Evolutionary conservation across 2,113 vertebrate genomes (phyloP), one percentile per base, ranked within the genome.

Genomic region (Trematomus loennbergii): DNA sequence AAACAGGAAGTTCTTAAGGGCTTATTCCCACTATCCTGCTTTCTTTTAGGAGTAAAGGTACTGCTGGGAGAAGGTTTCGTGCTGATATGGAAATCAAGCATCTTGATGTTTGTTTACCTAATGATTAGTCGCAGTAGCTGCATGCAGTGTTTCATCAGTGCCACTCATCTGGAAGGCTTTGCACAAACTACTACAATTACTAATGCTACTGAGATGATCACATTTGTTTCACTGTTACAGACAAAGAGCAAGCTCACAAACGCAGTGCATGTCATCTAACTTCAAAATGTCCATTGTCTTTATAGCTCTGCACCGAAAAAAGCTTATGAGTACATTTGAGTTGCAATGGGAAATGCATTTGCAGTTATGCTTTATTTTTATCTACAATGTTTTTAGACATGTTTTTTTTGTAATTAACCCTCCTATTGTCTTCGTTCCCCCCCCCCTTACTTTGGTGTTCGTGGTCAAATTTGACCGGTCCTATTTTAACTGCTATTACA

Each of bases 101-200:
- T n/a, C 40, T 22, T 65, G 40, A 74, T 68, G 58, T 79, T 71
- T 76, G 62, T 83, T 78, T 73, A 75, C 13, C 20, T 60, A 75
- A 72, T 68, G 52, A 88, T 63, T 53, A 68, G 55, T 55, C 69
- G 59, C 5, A 1, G 58, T 40, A 57, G 57, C 63, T 29, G 57
- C 29, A 43, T 25, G 43, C 55, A 46, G 36, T 43, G 18, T 15
- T 52, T 73, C 61, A 79, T 80, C 72, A 66, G 25, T 9, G 20
- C 71, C 45, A 64, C 33, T 50, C 22, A 59, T 40, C 18, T 68
- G 15, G 53, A 62, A 71, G 59, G 62, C 36, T 36, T 7, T 36
- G 13, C 12, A 60, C 63, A 68, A 61, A 81, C 40, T 29, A 22
- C 6, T 49, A 64, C 55, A 58, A 85, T 55, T 18, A 48, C 36